A percentile compares a stretch with the other conserved stretches of the same genome.
phyloP scores from a whole-genome alignment of 2,113 vertebrate genomes.

The Tychaedon coryphoeus region DNA sequence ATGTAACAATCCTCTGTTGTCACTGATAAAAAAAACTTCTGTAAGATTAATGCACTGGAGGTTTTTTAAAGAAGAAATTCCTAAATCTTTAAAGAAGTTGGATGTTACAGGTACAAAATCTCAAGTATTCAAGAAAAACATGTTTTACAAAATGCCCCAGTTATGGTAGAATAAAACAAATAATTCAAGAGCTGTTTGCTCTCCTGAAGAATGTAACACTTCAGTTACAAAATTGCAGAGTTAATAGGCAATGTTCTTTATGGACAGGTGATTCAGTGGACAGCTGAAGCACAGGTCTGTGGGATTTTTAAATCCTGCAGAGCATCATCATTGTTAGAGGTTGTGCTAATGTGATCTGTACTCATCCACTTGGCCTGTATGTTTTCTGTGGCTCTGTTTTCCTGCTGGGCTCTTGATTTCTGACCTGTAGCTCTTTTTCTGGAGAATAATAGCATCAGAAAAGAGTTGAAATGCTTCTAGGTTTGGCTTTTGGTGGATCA shows the following conservation, averaged over 20 bases:
- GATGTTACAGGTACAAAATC: background rate
- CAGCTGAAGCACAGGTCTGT: background rate
- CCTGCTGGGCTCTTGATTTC: background rate
- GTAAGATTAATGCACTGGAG: background rate
- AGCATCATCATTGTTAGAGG: background rate
- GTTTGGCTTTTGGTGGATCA: background rate
- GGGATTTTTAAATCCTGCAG: background rate
- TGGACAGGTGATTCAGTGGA: background rate
- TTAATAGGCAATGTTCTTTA: background rate
- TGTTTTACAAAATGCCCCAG: background rate
- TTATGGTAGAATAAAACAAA: background rate
- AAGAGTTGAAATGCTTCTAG: background rate
- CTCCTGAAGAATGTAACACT: background rate
- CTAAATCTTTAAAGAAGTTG: background rate
- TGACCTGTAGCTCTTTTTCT: background rate
- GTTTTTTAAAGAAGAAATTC: background rate
- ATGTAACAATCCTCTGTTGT: background rate
- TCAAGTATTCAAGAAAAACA: background rate
- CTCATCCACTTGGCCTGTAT: background rate
- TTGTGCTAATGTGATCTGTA: background rate
- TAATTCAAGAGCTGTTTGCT: background rate
- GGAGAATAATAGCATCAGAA: background rate
- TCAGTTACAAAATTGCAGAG: background rate
- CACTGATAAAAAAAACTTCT: conserved; percentile 2
- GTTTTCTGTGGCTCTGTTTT: background rate